phyloP scores from a whole-genome alignment of 1,140 invertebrate genomes.

The silkworm (Bombyx mori) region ASM3026992v2 NC_085109.1:14094001-14094500 shows the following conservation, averaged over 20 bases:
- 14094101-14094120: no score
- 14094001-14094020: no score
- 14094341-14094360: constrained; percentile 39
- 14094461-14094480: no score
- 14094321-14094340: constrained; percentile 38
- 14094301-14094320: constrained; percentile 41
- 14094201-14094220: constrained; percentile 48
- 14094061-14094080: no score
- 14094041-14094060: no score
- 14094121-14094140: constrained; percentile 12
- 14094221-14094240: constrained; percentile 49
- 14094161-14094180: constrained; percentile 28
- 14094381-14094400: constrained; percentile 41
- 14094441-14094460: no score
- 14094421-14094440: no score
- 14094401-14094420: constrained; percentile 11
- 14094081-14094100: no score
- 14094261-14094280: constrained; percentile 43
- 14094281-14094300: constrained; percentile 30
- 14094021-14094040: no score
- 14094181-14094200: constrained; percentile 39
- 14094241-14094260: constrained; percentile 36
- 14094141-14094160: constrained; percentile 27
- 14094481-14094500: background rate
- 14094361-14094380: constrained; percentile 20